Base-by-base conservation (phyloP, 1,140 invertebrate genomes). In the Aplysia californica region DNA sequence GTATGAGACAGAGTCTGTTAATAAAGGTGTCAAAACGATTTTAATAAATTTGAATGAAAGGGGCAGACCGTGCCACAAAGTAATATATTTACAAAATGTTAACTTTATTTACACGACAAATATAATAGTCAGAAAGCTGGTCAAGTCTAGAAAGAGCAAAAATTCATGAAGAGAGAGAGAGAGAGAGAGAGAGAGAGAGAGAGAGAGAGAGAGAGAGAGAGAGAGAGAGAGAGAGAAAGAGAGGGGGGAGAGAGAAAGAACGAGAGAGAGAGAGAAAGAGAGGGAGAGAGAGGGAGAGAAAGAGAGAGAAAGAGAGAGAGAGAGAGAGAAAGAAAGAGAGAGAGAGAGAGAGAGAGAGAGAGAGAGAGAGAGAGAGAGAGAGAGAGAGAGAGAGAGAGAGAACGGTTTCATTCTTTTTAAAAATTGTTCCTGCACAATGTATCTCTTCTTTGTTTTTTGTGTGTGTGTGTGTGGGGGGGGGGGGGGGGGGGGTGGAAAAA, bases 311-410 rank as follows among this genome's bases (percentile, higher is more conserved):
- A 29, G 23, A 35, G 64, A 26, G 33, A 10, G 64, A 66, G 26
- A 29, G 4, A 66, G 33, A 66, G 33, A 33, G 64, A 66, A 10
- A 35, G 26, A 61, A 61, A 61, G 58, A 61, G 26, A 26, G 58
- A 61, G 58, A 61, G 58, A 61, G 58, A n/a, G 58, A 61, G 58
- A 61, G 6, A 61, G 58, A 61, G 58, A 26, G 58, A 61, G 58
- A 61, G 58, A 61, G 58, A 61, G 58, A 26, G 26, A 26, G 26
- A 61, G 26, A 26, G 26, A 61, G 58, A n/a, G n/a, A n/a, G n/a
- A n/a, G n/a, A n/a, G n/a, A n/a, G n/a, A n/a, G n/a, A n/a, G n/a
- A n/a, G n/a, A n/a, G n/a, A n/a, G n/a, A n/a, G n/a, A n/a, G n/a
- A n/a, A n/a, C n/a, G n/a, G n/a, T n/a, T n/a, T n/a, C n/a, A n/a